These are phyloP conservation scores for Drosophila cracens DNA, from an alignment of 2,888 invertebrate species.

Conservation along the genomic window DNA sequence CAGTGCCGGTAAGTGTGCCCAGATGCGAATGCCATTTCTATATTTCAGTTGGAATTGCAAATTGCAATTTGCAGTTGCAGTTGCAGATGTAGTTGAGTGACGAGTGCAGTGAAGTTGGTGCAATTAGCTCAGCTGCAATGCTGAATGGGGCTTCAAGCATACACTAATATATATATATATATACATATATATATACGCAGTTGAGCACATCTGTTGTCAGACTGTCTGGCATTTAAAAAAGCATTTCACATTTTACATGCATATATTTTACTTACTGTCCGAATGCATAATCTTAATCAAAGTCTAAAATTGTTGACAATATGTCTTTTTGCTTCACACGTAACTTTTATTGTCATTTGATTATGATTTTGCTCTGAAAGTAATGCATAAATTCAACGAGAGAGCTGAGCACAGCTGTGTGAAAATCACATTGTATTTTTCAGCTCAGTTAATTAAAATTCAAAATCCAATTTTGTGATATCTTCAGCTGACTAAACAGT, in stretches of 20 bases:
- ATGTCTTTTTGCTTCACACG: background rate
- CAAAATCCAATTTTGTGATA: background rate
- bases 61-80: conserved; percentile 1
- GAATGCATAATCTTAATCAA: background rate
- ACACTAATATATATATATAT: background rate
- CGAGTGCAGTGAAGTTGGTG: conserved; percentile 30
- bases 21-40: background rate
- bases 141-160: conserved; percentile 20
- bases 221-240: background rate
- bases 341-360: background rate
- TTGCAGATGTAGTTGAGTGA: conserved; percentile 20
- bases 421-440: background rate
- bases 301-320: background rate
- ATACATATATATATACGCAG: background rate
- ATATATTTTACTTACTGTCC: background rate
- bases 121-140: conserved; percentile 49
- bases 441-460: background rate
- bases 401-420: background rate
- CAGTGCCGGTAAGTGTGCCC: conserved; percentile 66
- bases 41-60: conserved; percentile 19
- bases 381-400: background rate
- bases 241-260: background rate
- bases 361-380: background rate
- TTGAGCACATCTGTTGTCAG: conserved; percentile 1
- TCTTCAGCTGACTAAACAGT: background rate